A percentile compares a stretch with the other conserved stretches of the same genome.
phyloP scores from a whole-genome alignment of 2,888 invertebrate species.

The Trichacis sp. region DNA sequence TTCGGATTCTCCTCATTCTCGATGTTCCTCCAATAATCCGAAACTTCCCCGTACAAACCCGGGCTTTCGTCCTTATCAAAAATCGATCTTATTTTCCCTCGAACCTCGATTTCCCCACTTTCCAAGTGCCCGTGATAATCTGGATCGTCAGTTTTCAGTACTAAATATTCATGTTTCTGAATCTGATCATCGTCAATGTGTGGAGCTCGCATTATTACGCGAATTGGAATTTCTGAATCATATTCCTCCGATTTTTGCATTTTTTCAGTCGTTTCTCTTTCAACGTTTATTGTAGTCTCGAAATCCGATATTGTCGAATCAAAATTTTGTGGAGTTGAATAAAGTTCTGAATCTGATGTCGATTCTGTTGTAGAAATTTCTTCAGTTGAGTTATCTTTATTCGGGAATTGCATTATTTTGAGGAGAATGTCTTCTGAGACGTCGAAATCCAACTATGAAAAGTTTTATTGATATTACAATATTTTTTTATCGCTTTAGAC shows the following conservation, averaged over 20 bases:
- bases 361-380: neutral
- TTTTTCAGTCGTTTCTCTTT: neutral
- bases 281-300: neutral
- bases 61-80: constrained; percentile 55
- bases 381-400: neutral
- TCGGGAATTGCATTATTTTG: neutral
- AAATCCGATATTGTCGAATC: no score
- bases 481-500: no score
- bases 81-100: constrained; percentile 33
- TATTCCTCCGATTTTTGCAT: neutral
- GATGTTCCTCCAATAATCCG: constrained; percentile 53
- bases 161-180: constrained; percentile 55
- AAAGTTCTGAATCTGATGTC: neutral
- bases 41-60: constrained; percentile 59
- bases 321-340: neutral
- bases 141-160: constrained; percentile 51
- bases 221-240: constrained; percentile 47
- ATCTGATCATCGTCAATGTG: constrained; percentile 48
- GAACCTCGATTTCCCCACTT: constrained; percentile 10
- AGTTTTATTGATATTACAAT: no score
- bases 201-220: constrained; percentile 61
- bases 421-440: neutral
- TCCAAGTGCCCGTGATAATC: constrained; percentile 55
- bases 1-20: constrained; percentile 19
- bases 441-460: neutral